A percentile compares a stretch with the other conserved stretches of the same genome.
Evolutionary conservation across 2,797 vertebrate genomes (phyloP).

Genomic region (Syngnathus rostellatus): DNA sequence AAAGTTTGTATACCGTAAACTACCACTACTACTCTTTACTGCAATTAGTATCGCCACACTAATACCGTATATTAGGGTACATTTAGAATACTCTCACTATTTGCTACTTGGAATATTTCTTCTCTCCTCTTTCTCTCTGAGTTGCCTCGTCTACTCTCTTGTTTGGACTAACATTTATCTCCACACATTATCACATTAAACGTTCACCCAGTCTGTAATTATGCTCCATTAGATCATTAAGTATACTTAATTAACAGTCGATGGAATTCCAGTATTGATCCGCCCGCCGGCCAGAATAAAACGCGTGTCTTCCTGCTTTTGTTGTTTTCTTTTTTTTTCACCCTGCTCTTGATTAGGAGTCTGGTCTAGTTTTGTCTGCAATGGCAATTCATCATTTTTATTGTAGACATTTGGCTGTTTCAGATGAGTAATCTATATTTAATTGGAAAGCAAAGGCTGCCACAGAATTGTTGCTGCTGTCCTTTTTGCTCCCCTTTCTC

Average conservation of each 20-base stretch:
- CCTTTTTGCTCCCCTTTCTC: conserved; percentile 5
- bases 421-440: conserved; percentile 2
- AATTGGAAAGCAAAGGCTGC: conserved; percentile 5
- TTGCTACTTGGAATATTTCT: background rate
- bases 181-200: conserved; percentile 5
- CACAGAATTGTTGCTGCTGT: background rate
- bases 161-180: background rate
- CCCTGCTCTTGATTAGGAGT: conserved; percentile 3
- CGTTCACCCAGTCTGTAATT: conserved; percentile 26
- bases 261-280: conserved; percentile 8
- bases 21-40: background rate
- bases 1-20: background rate
- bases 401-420: background rate
- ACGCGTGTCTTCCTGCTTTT: conserved; percentile 7
- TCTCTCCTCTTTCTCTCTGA: background rate
- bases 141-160: background rate
- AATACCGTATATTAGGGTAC: background rate
- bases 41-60: no score
- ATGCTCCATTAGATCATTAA: conserved; percentile 42
- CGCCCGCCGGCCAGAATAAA: conserved; percentile 14
- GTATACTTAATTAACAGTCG: conserved; percentile 27
- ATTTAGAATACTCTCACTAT: background rate
- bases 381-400: conserved; percentile 8
- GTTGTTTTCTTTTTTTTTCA: conserved; percentile 5
- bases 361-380: background rate